Conservation (phyloP, 2,113 vertebrate species). For the Eleginops maclovinus region DNA sequence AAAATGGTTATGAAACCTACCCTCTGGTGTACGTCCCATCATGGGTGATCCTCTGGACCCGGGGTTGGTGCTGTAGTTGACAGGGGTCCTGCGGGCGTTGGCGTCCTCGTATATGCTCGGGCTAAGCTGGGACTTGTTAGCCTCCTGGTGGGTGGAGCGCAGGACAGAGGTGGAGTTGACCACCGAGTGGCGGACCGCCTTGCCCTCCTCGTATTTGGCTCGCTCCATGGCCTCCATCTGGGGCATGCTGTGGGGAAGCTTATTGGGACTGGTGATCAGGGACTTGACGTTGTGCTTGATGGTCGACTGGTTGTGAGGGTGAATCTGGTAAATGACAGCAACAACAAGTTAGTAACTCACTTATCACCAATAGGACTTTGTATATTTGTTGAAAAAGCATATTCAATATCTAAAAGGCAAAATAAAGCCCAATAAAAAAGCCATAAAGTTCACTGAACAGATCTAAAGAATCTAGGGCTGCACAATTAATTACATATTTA, state of each 20-base stretch:
- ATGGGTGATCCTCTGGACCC: constrained; percentile 95
- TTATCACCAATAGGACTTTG: neutral
- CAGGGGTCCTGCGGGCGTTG: constrained; percentile 93
- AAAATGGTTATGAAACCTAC: constrained; percentile 71
- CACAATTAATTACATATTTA: no score
- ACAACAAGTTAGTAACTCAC: neutral
- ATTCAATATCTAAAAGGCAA: neutral
- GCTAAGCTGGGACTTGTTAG: constrained; percentile 92
- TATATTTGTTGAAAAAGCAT: neutral
- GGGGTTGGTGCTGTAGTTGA: constrained; percentile 90
- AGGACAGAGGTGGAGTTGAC: constrained; percentile 97
- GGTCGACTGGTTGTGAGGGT: constrained; percentile 90
- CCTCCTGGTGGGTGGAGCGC: constrained; percentile 95
- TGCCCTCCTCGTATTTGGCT: constrained; percentile 93
- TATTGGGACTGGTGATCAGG: constrained; percentile 93
- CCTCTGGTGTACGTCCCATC: constrained; percentile 89
- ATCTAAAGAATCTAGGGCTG: neutral
- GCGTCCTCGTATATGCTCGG: constrained; percentile 95
- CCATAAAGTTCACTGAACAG: neutral
- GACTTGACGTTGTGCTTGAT: constrained; percentile 99
- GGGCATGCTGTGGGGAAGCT: constrained; percentile 89
- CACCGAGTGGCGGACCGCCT: constrained; percentile 91
- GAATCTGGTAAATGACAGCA: constrained; percentile 82
- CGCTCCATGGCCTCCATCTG: constrained; percentile 91
- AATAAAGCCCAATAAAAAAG: neutral